A percentile compares a stretch with the other conserved stretches of the same genome.
phyloP scores from a whole-genome alignment of 2,113 vertebrate species.

The Pterocles gutturalis region DNA sequence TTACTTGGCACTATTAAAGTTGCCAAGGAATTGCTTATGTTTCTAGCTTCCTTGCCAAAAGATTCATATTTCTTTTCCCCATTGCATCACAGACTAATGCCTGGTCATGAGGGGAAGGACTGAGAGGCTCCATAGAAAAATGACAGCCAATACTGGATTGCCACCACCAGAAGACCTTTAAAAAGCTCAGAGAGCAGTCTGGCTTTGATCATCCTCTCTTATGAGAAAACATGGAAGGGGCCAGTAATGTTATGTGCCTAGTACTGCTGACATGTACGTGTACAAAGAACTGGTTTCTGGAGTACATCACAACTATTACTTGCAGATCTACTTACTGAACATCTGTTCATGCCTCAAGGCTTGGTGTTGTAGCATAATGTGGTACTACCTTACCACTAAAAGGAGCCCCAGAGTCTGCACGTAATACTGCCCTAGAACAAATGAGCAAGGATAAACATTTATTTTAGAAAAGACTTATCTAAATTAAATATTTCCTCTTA shows the following conservation, averaged over 20 bases:
- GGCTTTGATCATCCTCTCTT: neutral
- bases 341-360: neutral
- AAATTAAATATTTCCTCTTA: neutral
- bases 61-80: neutral
- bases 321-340: neutral
- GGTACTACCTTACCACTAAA: neutral
- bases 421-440: neutral
- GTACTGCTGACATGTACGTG: neutral
- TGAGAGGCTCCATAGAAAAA: neutral
- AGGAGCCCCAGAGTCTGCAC: neutral
- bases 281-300: constrained; percentile 1
- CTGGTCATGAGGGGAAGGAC: neutral
- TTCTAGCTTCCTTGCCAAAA: neutral
- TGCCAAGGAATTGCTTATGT: neutral
- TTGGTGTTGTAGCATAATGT: fast-evolving
- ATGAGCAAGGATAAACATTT: neutral
- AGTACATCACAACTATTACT: neutral
- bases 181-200: neutral
- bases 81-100: neutral
- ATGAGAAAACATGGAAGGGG: neutral
- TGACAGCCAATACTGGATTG: neutral
- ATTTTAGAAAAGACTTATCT: neutral
- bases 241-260: neutral
- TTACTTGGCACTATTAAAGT: neutral
- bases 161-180: neutral